These are phyloP conservation scores for Sinocyclocheilus anophthalmus DNA, from an alignment of 2,113 vertebrate species.

Conservation along the genomic window DNA sequence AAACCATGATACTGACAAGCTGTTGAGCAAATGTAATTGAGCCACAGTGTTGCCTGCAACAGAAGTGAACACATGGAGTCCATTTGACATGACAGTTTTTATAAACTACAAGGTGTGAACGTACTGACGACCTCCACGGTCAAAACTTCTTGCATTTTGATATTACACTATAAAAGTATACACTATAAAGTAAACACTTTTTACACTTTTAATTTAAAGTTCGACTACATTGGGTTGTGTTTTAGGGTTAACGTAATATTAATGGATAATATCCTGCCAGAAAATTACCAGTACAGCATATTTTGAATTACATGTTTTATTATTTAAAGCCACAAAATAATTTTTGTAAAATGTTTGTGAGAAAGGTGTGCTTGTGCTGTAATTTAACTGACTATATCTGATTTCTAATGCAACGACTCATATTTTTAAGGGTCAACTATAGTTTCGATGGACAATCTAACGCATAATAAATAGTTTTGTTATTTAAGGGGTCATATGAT, in stretches of 20 bases:
- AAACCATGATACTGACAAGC: constrained; percentile 16
- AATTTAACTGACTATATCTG: neutral
- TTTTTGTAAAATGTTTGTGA: neutral
- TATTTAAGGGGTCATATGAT: too few relatives aligned
- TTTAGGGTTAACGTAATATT: neutral
- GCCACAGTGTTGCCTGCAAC: neutral
- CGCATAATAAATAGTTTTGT: neutral
- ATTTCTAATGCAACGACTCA: neutral
- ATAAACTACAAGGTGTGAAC: neutral
- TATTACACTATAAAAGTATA: too few relatives aligned
- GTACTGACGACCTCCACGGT: neutral
- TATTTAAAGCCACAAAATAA: neutral
- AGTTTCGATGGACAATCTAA: neutral
- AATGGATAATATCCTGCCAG: neutral
- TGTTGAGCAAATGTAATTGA: neutral
- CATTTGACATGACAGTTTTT: neutral
- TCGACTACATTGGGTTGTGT: neutral
- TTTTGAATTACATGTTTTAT: neutral
- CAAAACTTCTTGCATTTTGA: neutral
- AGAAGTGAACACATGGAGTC: neutral
- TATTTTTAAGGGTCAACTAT: neutral
- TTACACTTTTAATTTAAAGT: too few relatives aligned
- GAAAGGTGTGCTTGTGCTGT: neutral
- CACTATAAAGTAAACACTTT: too few relatives aligned
- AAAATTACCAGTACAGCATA: neutral